These are phyloP conservation scores for Hippocampus guttulatus DNA, from an alignment of 2,113 vertebrate genomes.

Conservation along the genomic window DNA sequence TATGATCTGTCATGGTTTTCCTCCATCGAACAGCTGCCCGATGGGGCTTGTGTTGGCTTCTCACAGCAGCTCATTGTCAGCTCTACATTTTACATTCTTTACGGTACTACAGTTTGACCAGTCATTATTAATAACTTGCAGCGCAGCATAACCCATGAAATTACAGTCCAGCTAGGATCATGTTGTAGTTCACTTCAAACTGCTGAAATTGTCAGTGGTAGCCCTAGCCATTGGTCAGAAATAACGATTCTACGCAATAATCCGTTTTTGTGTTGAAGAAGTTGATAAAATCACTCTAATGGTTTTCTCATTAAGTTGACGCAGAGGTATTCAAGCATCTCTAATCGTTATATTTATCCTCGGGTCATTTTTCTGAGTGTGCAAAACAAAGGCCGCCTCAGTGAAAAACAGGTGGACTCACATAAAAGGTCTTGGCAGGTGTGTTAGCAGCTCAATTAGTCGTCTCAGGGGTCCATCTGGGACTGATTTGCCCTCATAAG, in stretches of 20 bases:
- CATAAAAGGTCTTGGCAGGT: conserved; percentile 36
- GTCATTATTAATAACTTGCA: conserved; percentile 24
- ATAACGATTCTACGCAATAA: conserved; percentile 3
- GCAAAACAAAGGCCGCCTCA: conserved; percentile 29
- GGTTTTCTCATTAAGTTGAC: conserved; percentile 41
- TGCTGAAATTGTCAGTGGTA: conserved; percentile 4
- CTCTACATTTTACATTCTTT: conserved; percentile 17
- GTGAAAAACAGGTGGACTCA: conserved; percentile 13
- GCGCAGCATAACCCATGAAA: background rate
- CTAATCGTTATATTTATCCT: conserved; percentile 31
- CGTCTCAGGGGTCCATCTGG: conserved; percentile 45
- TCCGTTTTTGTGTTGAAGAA: conserved; percentile 14
- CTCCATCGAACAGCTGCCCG: conserved; percentile 60
- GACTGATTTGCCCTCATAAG: conserved; percentile 39
- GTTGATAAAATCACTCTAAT: conserved; percentile 17
- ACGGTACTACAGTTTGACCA: conserved; percentile 19
- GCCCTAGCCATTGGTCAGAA: conserved; percentile 5
- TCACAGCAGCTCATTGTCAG: conserved; percentile 55
- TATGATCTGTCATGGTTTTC: conserved; percentile 65
- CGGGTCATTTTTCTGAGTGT: conserved; percentile 9
- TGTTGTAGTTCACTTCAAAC: conserved; percentile 8
- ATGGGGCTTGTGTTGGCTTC: conserved; percentile 40
- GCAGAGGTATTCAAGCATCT: conserved; percentile 12
- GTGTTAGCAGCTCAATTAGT: conserved; percentile 32
- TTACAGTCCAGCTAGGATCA: conserved; percentile 17